Base-by-base conservation (phyloP, 2,888 invertebrate species). In the Amblyjoppa fuscipennis region DNA sequence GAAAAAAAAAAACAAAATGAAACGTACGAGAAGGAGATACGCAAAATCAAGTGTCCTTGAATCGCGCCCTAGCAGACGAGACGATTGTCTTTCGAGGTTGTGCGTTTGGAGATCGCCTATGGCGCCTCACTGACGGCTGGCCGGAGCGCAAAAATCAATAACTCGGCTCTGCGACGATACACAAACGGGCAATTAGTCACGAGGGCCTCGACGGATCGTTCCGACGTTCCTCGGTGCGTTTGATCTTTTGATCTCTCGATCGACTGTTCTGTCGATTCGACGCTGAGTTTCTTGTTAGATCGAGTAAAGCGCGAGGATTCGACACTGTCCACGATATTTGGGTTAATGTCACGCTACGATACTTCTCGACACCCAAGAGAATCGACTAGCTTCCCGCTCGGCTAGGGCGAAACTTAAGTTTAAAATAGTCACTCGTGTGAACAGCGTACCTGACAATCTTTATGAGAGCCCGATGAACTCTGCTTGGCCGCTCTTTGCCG, bases 91-190 rank as follows among this genome's bases (percentile, higher is more conserved):
- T 9, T 77, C 85, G 66, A 28, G 66, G 31, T 45, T 53, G 31
- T 75, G 28, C 38, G 49, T 41, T 66, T 49, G 71, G 53, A 41
- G 56, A 59, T 45, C 64, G 13, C 76, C 83, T 88, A 90, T 90
- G 89, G 88, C 88, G 88, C 41, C 89, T 83, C 83, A 49, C 73
- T 83, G 85, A 83, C 85, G 80, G 80, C 68, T 83, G 56, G 64
- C 38, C 80, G 69, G 41, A 51, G 61, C 45, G 38, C n/a, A 83
- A 85, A 85, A 85, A 85, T 85, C 85, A 85, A 85, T 85, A 85
- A 83, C 80, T 70, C 20, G 4, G 56, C 66, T 77, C 68, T 56
- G 71, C 59, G 2, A 61, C 76, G 73, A 69, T 49, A 49, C 51
- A 49, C 51, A 20, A 70, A 76, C 51, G n/a, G 49, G 11, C 1